Evolutionary conservation across 2,113 vertebrate species (phyloP).

Genomic region (Hemiprocne comata): DNA sequence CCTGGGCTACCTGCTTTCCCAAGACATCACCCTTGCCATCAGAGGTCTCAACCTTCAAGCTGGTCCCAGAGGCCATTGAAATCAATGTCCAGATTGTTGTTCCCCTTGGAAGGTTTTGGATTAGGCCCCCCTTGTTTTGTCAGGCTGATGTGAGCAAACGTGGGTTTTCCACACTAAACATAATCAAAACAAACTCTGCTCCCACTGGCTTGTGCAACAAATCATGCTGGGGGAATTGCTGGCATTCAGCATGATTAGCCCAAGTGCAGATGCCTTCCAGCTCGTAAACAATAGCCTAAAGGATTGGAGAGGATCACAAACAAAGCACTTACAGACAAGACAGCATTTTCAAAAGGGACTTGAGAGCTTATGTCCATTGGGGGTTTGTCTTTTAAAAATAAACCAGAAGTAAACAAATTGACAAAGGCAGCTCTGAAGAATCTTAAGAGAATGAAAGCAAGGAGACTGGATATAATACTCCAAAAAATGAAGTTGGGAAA

Average conservation of each 20-base stretch:
- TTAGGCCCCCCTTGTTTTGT: background rate
- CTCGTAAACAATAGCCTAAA: conserved; percentile 67
- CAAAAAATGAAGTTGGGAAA: background rate
- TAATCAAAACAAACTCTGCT: conserved; percentile 61
- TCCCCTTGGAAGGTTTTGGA: background rate
- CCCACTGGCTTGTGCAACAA: conserved; percentile 45
- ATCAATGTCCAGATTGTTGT: background rate
- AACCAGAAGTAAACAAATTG: conserved; percentile 62
- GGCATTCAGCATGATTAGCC: conserved; percentile 54
- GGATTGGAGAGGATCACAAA: conserved; percentile 64
- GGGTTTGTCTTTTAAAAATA: conserved; percentile 66
- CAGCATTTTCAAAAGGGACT: conserved; percentile 55
- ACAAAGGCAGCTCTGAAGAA: background rate
- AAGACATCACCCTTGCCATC: background rate
- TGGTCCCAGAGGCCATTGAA: background rate
- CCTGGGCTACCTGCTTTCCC: background rate
- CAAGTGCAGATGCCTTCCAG: conserved; percentile 51
- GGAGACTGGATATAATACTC: background rate
- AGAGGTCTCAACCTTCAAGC: background rate
- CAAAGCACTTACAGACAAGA: conserved; percentile 59
- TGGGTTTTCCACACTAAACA: background rate
- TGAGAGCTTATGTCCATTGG: conserved; percentile 53
- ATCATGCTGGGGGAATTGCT: conserved; percentile 64
- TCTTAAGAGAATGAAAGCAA: background rate
- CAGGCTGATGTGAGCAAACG: background rate